Evolutionary conservation across 1,140 invertebrate species (phyloP).

Genomic region (Eumaeus atala): DNA sequence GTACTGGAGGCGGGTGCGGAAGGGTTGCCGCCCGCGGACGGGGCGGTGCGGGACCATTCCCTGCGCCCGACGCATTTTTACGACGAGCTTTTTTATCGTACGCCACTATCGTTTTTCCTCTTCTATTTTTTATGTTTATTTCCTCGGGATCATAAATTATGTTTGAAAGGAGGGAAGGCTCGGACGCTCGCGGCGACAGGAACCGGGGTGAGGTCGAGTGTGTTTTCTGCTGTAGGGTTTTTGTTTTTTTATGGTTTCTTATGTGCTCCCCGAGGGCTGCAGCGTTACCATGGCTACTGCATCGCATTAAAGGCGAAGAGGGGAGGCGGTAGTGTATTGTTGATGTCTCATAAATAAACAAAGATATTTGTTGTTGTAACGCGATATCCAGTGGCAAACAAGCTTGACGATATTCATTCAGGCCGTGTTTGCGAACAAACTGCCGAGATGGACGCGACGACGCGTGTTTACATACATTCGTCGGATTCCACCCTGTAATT

Average conservation of each 20-base stretch:
- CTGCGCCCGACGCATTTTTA: conserved; percentile 56
- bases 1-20: conserved; percentile 55
- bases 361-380: conserved; percentile 66
- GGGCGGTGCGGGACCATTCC: conserved; percentile 39
- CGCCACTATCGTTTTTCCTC: conserved; percentile 71
- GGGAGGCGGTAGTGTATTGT: conserved; percentile 28
- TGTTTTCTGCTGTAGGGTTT: conserved; percentile 45
- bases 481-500: conserved; percentile 54
- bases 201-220: conserved; percentile 54
- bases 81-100: conserved; percentile 73
- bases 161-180: conserved; percentile 73
- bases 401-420: conserved; percentile 66
- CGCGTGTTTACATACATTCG: conserved; percentile 48
- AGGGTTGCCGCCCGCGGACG: conserved; percentile 65
- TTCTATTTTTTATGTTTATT: conserved; percentile 75
- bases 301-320: conserved; percentile 52
- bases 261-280: conserved; percentile 48
- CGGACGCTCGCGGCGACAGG: conserved; percentile 65
- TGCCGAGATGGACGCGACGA: conserved; percentile 53
- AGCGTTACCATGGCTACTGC: conserved; percentile 63
- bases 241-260: conserved; percentile 67
- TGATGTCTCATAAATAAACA: conserved; percentile 50
- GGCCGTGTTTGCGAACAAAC: conserved; percentile 65
- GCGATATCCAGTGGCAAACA: conserved; percentile 56
- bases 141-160: conserved; percentile 73